Evolutionary conservation across 2,113 vertebrate genomes (phyloP), one percentile per base, ranked within the genome.

Genomic region (Baryphthengus martii): DNA sequence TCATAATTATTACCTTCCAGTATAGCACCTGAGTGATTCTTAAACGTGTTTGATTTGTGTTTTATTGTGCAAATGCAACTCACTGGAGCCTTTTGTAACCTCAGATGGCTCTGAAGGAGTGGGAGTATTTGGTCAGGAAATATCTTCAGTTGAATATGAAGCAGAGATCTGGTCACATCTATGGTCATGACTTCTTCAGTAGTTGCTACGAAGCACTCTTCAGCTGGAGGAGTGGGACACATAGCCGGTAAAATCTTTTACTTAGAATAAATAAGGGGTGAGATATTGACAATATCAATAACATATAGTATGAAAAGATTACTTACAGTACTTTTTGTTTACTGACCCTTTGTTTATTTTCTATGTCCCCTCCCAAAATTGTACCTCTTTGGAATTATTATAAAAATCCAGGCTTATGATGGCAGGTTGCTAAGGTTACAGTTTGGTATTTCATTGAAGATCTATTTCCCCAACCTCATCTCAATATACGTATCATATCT

Each of bases 351-450:
- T 83, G 15, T 78, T 94, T 59, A 40, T 65, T 82, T 87, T 53
- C n/a, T 82, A 2, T 45, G 28, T 68, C 8, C 31, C 17, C 20
- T 77, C 28, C 17, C 20, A 63, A 55, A 94, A 91, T 39, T 28
- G 24, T n/a, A 39, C 9, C 16, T 80, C 53, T 85, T 55, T 26
- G 44, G 88, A 81, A 81, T 72, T 83, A 74, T 35, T 83, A 65
- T n/a, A 80, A 74, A 88, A 77, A 44, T 23, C 19, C 61, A 89
- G 18, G 40, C 21, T 78, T 81, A 45, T 45, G 42, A 42, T 65
- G 61, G 29, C 21, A 90, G 35, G 88, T 93, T 93, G 86, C 62
- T 93, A 79, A 79, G 88, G 88, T 68, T 94, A 88, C 85, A 78
- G 33, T 70, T 73, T 68, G 26, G 47, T 72, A 8, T 62, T 93